phyloP scores from a whole-genome alignment of 1,140 invertebrate species.

The Lanistes nyassanus region DNA sequence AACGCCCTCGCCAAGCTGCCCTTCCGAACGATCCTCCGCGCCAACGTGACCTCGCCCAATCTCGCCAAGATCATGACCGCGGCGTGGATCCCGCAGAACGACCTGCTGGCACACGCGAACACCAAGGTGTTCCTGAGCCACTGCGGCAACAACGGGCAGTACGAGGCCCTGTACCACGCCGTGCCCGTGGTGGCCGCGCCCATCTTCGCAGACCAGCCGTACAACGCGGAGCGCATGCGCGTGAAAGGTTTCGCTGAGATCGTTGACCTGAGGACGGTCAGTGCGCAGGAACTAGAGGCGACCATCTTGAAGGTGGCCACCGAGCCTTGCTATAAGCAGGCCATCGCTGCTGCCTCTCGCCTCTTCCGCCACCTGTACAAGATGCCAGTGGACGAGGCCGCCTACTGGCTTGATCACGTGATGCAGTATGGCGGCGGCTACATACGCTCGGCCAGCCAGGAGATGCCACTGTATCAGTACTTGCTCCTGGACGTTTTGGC shows the following conservation, averaged over 20 bases:
- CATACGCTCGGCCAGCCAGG: slow-evolving; percentile 34
- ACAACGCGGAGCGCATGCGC: slow-evolving; percentile 21
- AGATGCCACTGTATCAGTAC: slow-evolving; percentile 46
- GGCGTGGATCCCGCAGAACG: slow-evolving; percentile 25
- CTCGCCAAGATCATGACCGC: slow-evolving; percentile 1
- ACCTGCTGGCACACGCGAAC: slow-evolving; percentile 20
- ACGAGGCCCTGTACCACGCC: slow-evolving; percentile 44
- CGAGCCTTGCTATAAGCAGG: slow-evolving; percentile 22
- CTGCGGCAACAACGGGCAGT: slow-evolving; percentile 46
- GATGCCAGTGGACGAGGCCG: slow-evolving; percentile 32
- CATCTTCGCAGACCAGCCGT: slow-evolving; percentile 59
- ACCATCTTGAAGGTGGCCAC: slow-evolving; percentile 11
- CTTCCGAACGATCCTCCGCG: not conserved
- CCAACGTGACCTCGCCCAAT: slow-evolving; percentile 9
- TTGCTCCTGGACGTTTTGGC: slow-evolving; percentile 40
- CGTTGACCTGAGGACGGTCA: too few species aligned
- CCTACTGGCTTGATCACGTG: slow-evolving; percentile 44
- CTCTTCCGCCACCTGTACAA: slow-evolving; percentile 27
- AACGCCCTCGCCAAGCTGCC: slow-evolving; percentile 7
- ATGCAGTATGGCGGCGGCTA: slow-evolving; percentile 48
- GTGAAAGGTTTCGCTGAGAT: too few species aligned
- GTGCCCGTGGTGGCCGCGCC: slow-evolving; percentile 73
- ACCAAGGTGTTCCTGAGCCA: slow-evolving; percentile 46
- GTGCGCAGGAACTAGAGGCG: slow-evolving; percentile 10
- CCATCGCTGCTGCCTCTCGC: slow-evolving; percentile 37